Evolutionary conservation across 2,797 vertebrate species (phyloP).

Genomic region (Pantherophis alleghaniensis): DNA sequence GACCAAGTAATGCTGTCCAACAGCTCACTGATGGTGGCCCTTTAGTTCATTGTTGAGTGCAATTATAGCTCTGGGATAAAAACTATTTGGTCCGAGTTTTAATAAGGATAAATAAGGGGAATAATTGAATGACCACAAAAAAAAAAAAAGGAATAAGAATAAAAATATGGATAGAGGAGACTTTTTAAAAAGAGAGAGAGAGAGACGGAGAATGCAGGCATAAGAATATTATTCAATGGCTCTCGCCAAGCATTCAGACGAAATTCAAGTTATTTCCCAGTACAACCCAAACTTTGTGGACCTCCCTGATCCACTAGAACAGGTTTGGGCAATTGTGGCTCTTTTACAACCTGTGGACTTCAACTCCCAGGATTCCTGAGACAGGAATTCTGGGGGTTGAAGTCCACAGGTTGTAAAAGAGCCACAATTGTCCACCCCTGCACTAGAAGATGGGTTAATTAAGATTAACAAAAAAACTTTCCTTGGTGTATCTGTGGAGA

Average conservation of each 20-base stretch:
- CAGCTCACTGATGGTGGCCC: no score
- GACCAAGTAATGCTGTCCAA: no score
- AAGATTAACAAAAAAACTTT: background rate
- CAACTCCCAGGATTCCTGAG: no score
- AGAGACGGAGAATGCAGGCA: background rate
- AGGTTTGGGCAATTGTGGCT: no score
- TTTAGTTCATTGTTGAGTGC: no score
- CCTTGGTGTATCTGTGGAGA: background rate
- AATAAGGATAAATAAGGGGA: background rate
- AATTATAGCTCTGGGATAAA: no score
- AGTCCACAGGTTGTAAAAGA: no score
- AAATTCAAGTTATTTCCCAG: constrained; percentile 28
- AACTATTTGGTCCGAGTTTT: no score
- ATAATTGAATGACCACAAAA: background rate
- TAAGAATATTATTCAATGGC: background rate
- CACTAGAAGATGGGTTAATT: constrained; percentile 4
- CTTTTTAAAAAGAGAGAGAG: background rate
- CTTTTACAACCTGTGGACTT: no score
- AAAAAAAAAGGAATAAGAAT: background rate
- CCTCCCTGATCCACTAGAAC: background rate
- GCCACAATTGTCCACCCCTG: no score
- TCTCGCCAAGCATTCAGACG: background rate
- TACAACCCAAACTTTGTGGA: background rate
- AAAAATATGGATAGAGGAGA: background rate
- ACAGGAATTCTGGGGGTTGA: no score